A percentile compares a stretch with the other conserved stretches of the same genome.
Evolutionary conservation across 2,888 invertebrate species (phyloP).

Genomic region (Parnassius glacialis): DNA sequence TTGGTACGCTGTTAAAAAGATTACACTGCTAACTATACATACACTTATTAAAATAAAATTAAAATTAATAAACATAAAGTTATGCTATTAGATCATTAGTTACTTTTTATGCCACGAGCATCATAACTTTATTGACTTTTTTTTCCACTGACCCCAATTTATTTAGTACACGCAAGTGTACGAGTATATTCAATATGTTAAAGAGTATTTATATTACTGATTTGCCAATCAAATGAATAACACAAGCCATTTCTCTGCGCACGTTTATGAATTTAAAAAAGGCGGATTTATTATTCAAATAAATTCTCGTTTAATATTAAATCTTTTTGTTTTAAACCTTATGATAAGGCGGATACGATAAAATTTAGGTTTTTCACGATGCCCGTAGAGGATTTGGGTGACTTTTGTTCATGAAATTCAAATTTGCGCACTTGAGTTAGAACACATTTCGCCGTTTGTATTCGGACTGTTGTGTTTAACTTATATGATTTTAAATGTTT

Average conservation of each 20-base stretch:
- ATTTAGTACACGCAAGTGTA: no score
- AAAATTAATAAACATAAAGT: no score
- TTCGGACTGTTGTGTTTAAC: no score
- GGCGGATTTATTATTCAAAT: no score
- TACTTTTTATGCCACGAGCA: no score
- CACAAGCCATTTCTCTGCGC: no score
- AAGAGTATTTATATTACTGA: neutral
- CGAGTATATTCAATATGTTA: neutral
- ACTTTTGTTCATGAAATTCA: slow-evolving; percentile 18
- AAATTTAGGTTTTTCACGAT: no score
- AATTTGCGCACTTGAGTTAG: slow-evolving; percentile 3
- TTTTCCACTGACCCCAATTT: no score
- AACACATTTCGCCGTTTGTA: slow-evolving; percentile 3
- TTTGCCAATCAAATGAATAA: slow-evolving; percentile 10
- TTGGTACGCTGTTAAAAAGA: neutral
- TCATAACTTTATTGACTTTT: no score
- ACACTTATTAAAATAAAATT: neutral
- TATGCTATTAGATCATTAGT: no score
- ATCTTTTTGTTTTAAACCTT: slow-evolving; percentile 6
- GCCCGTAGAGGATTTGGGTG: slow-evolving; percentile 4
- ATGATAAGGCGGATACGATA: neutral
- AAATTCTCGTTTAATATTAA: neutral
- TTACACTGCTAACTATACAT: neutral
- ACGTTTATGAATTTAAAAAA: no score
- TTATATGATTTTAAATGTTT: no score